A percentile compares a stretch with the other conserved stretches of the same genome.
Conservation (phyloP, 2,113 vertebrate genomes). For the Nycticorax nycticorax region DNA sequence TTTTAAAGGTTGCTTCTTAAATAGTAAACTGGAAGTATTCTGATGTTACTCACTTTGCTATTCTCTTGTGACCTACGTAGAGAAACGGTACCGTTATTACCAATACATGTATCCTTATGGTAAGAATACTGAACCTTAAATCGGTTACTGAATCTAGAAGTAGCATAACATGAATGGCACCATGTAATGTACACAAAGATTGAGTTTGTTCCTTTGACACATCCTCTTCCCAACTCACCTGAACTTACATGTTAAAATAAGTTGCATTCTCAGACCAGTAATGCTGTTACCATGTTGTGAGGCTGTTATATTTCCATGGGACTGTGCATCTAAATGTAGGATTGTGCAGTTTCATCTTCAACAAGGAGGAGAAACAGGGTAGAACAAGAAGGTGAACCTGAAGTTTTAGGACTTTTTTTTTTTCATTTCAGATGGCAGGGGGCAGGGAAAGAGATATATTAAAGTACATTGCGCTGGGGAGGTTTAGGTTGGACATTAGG, state of each 20-base stretch:
- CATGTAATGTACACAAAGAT: rapidly evolving
- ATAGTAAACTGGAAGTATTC: neutral
- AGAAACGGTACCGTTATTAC: neutral
- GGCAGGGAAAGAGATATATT: neutral
- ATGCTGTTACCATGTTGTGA: neutral
- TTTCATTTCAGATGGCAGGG: neutral
- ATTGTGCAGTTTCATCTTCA: neutral
- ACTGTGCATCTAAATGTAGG: neutral
- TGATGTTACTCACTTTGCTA: neutral
- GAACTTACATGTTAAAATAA: neutral
- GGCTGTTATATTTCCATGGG: neutral
- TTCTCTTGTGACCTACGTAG: neutral
- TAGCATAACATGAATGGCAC: neutral
- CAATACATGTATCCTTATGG: neutral
- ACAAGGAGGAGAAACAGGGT: neutral
- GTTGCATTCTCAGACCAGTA: neutral
- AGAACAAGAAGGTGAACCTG: neutral
- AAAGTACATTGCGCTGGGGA: neutral
- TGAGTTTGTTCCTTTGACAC: neutral
- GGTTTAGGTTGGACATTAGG: neutral
- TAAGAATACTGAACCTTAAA: neutral
- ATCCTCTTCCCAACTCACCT: neutral
- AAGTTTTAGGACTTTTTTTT: neutral
- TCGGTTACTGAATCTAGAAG: neutral
- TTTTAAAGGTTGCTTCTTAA: neutral